Base-by-base conservation (phyloP, 2,888 invertebrate genomes). In the Polietes domitor region DNA sequence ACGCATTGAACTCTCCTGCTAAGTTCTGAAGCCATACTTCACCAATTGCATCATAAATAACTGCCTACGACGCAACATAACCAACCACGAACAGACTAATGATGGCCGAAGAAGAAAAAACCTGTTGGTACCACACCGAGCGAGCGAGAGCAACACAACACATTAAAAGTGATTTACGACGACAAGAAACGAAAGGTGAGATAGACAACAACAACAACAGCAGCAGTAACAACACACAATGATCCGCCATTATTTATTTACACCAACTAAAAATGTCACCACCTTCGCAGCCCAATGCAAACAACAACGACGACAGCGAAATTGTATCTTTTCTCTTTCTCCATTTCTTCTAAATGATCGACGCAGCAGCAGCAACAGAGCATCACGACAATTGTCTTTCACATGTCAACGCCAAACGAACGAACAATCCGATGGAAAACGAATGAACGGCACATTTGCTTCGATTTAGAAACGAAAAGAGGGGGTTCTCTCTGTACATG, bases 161-260 rank as follows among this genome's bases (percentile, higher is more conserved):
- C 7, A 47, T 47, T 47, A 47, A 12, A 15, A n/a, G 47, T 12
- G 47, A 47, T 47, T 47, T n/a, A 47, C 47, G 47, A n/a, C 12
- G 47, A 2, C 47, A 41, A 47, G 47, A n/a, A n/a, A n/a, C 47
- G n/a, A n/a, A 58, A 58, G 58, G 58, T 58, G 58, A 58, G 26
- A 26, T 24, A 24, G 15, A 17, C 50, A 19, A n/a, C 53, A 21
- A 21, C 58, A 58, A 55, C 73, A 55, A 7, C 24, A 37, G 28
- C 70, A 47, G 19, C 32, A 9, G 26, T 24, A n/a, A 41, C 19
- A n/a, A n/a, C n/a, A n/a, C n/a, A n/a, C n/a, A n/a, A n/a, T n/a
- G 28, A 47, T 70, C 78, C 78, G 81, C 84, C 84, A 86, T 86
- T 86, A 78, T 82, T 82, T 86, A 82, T 75, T 80, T 81, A 73